phyloP scores from a whole-genome alignment of 1,140 invertebrate species.

The Hydropsyche tenuis region DNA sequence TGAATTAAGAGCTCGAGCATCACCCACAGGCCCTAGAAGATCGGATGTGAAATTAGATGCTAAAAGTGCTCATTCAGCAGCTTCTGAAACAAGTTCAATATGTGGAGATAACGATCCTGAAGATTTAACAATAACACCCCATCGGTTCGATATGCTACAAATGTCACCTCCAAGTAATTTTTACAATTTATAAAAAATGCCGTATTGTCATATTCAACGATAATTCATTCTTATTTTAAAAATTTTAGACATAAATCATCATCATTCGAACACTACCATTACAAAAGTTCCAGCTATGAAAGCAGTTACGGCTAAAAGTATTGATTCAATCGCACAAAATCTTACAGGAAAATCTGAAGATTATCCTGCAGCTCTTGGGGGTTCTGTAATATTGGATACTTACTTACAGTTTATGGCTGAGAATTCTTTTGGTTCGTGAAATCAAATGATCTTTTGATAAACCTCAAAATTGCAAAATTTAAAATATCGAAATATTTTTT shows the following conservation, averaged over 20 bases:
- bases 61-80: constrained; percentile 64
- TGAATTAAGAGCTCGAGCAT: constrained; percentile 79
- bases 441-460: background rate
- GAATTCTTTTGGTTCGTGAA: constrained; percentile 67
- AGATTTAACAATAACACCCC: constrained; percentile 71
- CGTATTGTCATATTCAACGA: background rate
- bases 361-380: constrained; percentile 64
- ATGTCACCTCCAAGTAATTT: constrained; percentile 61
- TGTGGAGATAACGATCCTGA: constrained; percentile 82
- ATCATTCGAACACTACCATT: constrained; percentile 64
- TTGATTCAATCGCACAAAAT: constrained; percentile 61
- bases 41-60: constrained; percentile 79
- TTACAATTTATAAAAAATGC: constrained; percentile 2
- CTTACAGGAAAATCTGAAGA: constrained; percentile 56
- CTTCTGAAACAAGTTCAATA: constrained; percentile 73
- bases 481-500: constrained; percentile 7
- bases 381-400: constrained; percentile 81
- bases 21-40: constrained; percentile 80
- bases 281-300: constrained; percentile 64
- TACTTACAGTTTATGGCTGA: constrained; percentile 86
- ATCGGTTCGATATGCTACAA: constrained; percentile 59
- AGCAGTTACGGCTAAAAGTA: constrained; percentile 69
- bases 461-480: no score
- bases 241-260: constrained; percentile 64
- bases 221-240: background rate